These are phyloP conservation scores for Drosophila biarmipes DNA, from an alignment of 1,140 invertebrate species.

Conservation along the genomic window DNA sequence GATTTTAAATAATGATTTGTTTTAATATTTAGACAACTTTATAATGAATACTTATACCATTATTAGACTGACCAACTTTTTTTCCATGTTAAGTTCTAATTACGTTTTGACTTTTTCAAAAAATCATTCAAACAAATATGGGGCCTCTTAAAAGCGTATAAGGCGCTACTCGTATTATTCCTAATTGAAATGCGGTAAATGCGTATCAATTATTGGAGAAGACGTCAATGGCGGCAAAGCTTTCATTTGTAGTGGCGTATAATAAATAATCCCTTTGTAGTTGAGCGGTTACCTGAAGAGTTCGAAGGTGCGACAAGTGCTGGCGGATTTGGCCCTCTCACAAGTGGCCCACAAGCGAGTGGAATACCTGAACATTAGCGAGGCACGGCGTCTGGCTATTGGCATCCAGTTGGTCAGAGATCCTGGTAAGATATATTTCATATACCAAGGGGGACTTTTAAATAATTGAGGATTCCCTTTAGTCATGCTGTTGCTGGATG, in stretches of 20 bases:
- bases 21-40: no score
- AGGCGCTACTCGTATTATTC: not conserved
- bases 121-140: not conserved
- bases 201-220: not conserved
- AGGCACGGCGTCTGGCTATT: conserved; percentile 93
- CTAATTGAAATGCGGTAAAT: not conserved
- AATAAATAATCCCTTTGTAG: conserved; percentile 81
- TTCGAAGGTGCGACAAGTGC: conserved; percentile 92
- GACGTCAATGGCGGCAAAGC: not conserved
- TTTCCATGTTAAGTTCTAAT: not conserved
- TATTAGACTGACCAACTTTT: not conserved
- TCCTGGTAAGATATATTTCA: conserved; percentile 85
- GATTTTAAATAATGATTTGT: no score
- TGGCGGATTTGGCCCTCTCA: conserved; percentile 95
- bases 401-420: conserved; percentile 95
- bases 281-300: conserved; percentile 89
- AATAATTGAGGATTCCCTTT: not conserved
- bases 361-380: conserved; percentile 91
- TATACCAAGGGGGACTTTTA: conserved; percentile 52
- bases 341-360: conserved; percentile 93
- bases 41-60: no score
- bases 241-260: not conserved
- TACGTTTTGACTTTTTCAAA: not conserved
- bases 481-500: conserved; percentile 94
- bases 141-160: not conserved